Conservation (phyloP, 2,888 invertebrate genomes). For the Amblyjoppa fuscipennis region DNA sequence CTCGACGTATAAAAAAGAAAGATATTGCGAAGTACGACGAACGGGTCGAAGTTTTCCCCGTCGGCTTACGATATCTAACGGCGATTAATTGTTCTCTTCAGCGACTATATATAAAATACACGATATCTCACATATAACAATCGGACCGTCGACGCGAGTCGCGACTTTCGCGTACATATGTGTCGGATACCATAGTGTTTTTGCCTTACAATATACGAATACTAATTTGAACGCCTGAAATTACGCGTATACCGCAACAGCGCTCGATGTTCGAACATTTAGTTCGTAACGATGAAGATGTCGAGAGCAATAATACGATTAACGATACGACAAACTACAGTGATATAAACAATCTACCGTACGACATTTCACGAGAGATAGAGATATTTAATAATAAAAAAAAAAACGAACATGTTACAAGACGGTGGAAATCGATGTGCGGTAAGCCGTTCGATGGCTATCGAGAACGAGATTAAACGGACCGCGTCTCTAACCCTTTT, state of each 20-base stretch:
- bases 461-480: conserved; percentile 48
- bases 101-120: neutral
- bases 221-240: neutral
- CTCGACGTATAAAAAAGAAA: conserved; percentile 47
- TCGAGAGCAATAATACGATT: conserved; percentile 6
- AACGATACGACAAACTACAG: neutral
- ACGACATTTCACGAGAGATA: conserved; percentile 42
- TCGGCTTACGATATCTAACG: neutral
- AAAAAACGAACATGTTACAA: conserved; percentile 22
- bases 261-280: neutral
- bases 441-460: neutral
- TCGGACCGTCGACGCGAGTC: too few species aligned
- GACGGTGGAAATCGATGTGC: conserved; percentile 29
- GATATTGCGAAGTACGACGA: conserved; percentile 40
- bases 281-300: neutral
- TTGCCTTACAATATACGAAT: conserved; percentile 6
- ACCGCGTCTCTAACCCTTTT: conserved; percentile 30
- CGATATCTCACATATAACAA: too few species aligned
- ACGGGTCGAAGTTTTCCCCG: conserved; percentile 1
- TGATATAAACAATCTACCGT: neutral
- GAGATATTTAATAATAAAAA: neutral
- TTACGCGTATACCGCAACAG: neutral
- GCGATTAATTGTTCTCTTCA: conserved; percentile 22
- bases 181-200: neutral
- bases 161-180: too few species aligned